A percentile compares a stretch with the other conserved stretches of the same genome.
These are phyloP conservation scores for Ornithoptera alexandrae DNA, from an alignment of 2,888 invertebrate species.

Conservation along the genomic window DNA sequence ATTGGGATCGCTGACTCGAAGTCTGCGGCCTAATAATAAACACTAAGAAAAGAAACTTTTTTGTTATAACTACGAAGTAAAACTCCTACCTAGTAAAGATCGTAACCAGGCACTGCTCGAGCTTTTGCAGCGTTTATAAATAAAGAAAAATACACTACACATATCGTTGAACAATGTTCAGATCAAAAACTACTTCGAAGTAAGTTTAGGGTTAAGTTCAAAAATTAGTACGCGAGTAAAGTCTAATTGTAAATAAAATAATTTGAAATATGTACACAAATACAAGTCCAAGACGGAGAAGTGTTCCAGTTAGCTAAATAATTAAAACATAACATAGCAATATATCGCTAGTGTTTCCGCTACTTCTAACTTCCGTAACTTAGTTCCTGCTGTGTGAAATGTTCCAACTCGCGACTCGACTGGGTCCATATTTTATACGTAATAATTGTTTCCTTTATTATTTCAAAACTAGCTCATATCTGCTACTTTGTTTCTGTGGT, in stretches of 20 bases:
- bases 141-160: no score
- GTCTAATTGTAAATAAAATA: background rate
- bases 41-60: no score
- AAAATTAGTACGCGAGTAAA: background rate
- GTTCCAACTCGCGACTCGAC: conserved; percentile 2
- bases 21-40: no score
- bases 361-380: conserved; percentile 3
- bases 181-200: background rate
- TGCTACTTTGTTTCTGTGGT: background rate
- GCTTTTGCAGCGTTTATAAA: no score
- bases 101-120: no score
- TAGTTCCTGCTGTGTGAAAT: conserved; percentile 6
- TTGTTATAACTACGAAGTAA: no score
- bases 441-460: conserved; percentile 6
- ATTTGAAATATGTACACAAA: background rate
- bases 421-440: conserved; percentile 1
- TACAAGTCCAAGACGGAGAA: background rate
- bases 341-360: conserved; percentile 7
- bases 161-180: background rate
- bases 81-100: no score
- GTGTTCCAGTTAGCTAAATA: conserved; percentile 1
- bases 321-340: conserved; percentile 6
- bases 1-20: no score
- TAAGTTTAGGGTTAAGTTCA: background rate
- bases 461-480: background rate